Conservation (phyloP, 2,113 vertebrate genomes). For the Struthidea cinerea region DNA sequence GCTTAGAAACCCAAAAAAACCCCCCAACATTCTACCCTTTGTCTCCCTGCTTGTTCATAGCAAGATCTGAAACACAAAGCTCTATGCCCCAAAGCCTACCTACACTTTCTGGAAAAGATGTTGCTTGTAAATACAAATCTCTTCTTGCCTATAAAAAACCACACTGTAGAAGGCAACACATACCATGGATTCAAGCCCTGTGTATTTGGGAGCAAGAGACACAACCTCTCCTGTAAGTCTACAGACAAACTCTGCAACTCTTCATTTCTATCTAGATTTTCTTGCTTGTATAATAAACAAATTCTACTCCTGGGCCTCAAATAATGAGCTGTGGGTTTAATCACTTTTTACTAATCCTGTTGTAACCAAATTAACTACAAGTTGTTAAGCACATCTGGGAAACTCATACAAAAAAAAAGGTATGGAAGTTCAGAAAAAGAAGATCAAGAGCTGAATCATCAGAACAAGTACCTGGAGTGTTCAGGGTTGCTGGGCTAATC, state of each 20-base stretch:
- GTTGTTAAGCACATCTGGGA: neutral
- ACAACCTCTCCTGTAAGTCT: neutral
- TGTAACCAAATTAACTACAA: neutral
- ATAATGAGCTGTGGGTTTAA: neutral
- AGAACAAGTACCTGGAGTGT: neutral
- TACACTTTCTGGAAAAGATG: neutral
- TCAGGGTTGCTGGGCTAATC: neutral
- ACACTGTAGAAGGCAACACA: neutral
- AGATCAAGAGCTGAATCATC: neutral
- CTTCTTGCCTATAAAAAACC: neutral
- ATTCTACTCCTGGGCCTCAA: neutral
- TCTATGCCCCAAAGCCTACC: neutral
- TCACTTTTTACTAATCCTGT: neutral
- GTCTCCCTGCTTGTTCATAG: neutral
- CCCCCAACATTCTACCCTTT: fast-evolving
- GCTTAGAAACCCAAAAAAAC: neutral
- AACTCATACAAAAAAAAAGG: neutral
- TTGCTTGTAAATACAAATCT: neutral
- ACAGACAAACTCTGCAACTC: neutral
- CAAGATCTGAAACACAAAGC: neutral
- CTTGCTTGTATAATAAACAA: neutral
- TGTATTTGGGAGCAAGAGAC: neutral
- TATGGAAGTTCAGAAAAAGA: neutral
- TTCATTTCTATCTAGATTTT: neutral
- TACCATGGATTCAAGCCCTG: neutral